Evolutionary conservation across 2,113 vertebrate species (phyloP), one percentile per base, ranked within the genome.

Genomic region (Macheiramphus alcinus): DNA sequence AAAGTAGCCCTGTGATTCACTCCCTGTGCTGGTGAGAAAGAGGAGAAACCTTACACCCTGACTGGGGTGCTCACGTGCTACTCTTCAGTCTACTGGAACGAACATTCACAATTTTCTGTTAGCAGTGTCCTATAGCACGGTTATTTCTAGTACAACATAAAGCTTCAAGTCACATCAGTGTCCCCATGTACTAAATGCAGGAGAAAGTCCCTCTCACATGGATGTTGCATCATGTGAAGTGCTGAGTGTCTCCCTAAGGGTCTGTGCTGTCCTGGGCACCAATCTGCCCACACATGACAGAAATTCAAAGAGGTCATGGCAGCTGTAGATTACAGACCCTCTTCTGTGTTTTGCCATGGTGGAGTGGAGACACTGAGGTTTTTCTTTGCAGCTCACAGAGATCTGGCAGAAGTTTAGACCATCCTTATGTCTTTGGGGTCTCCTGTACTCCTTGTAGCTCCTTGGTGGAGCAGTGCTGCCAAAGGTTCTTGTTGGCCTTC

Each of bases 61-160:
- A 8, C 45, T 58, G 58, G 32, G 21, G 9, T n/a, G 1, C 10
- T 31, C 45, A 25, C 0, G 0, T 56, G 12, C 6, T 42, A 40
- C 31, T 65, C 20, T 81, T 86, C 38, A 55, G 17, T 5, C 32
- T 58, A 16, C 31, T 53, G 62, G 48, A 29, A 86, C 90, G 16
- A 42, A 7, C 45, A 76, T 56, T 93, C 42, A 48, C n/a, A 76
- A 16, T 26, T 83, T 74, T 59, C 78, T 86, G 32, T 68, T 21
- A 31, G 62, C 22, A 29, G 5, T 32, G 5, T 29, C 22, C 27
- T 25, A 29, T 8, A 36, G 19, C 20, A 34, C 36, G 16, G 3
- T 16, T 36, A 68, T 71, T 90, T 83, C 82, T 50, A 47, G 59
- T 55, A 18, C 19, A 63, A 2, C 6, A 45, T 52, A 14, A 36